These are phyloP conservation scores for Tribolium castaneum DNA, from an alignment of 1,140 invertebrate species.

Conservation along the genomic window DNA sequence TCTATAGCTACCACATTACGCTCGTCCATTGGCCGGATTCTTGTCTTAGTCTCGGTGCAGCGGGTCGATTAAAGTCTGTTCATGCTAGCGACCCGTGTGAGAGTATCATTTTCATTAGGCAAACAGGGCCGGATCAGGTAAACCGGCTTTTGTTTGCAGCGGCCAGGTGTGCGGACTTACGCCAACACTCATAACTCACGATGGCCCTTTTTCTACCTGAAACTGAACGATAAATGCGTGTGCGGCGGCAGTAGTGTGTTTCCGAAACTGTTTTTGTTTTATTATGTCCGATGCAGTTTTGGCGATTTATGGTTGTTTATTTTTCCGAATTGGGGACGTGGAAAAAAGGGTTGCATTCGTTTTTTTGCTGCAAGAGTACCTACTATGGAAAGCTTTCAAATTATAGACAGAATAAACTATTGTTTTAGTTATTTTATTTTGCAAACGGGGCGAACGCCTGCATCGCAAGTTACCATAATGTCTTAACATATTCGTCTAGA, in stretches of 20 bases:
- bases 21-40: constrained; percentile 53
- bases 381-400: neutral
- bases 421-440: too few relatives aligned
- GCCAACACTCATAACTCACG: constrained; percentile 12
- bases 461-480: too few relatives aligned
- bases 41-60: constrained; percentile 45
- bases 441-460: too few relatives aligned
- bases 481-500: too few relatives aligned
- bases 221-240: too few relatives aligned
- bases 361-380: neutral
- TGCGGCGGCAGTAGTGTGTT: neutral
- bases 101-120: constrained; percentile 39
- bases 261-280: constrained; percentile 5
- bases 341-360: neutral
- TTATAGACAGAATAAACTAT: too few relatives aligned
- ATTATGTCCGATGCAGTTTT: neutral
- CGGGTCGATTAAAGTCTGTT: constrained; percentile 54
- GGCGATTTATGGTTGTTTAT: neutral
- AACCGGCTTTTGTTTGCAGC: constrained; percentile 8
- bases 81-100: neutral
- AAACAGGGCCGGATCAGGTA: constrained; percentile 38
- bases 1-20: constrained; percentile 61
- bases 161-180: constrained; percentile 3
- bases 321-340: neutral
- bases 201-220: constrained; percentile 1